phyloP scores from a whole-genome alignment of 2,797 vertebrate genomes.

The Hipposideros larvatus region DNA sequence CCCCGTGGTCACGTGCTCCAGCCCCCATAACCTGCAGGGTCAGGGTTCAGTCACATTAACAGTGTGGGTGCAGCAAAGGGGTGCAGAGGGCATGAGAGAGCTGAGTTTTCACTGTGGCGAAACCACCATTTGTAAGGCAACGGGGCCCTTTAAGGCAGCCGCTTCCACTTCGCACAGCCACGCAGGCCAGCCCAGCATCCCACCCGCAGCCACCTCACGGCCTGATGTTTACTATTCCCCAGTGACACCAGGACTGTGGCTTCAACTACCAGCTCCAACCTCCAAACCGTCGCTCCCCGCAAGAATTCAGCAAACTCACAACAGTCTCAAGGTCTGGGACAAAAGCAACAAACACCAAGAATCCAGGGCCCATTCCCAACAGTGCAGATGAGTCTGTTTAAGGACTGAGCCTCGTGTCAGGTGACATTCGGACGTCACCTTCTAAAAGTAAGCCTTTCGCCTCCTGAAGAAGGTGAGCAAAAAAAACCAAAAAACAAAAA shows the following conservation, averaged over 20 bases:
- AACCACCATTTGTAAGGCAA: background rate
- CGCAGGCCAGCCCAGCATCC: background rate
- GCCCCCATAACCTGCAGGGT: background rate
- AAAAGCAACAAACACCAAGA: background rate
- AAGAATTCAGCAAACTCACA: too few species aligned
- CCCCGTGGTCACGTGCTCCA: background rate
- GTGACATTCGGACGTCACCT: background rate
- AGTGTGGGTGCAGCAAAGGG: background rate
- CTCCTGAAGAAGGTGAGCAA: background rate
- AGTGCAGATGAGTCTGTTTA: background rate
- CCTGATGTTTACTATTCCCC: background rate
- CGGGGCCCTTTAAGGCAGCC: background rate
- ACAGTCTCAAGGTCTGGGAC: background rate
- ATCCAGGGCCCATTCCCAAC: background rate
- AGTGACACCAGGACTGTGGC: background rate
- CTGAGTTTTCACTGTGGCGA: background rate
- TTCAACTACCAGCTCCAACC: background rate
- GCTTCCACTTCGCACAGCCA: background rate
- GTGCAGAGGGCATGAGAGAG: too few species aligned
- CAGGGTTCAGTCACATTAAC: background rate
- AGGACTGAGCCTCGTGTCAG: too few species aligned
- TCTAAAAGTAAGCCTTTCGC: background rate
- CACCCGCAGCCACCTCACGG: fast-evolving
- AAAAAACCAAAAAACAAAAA: background rate
- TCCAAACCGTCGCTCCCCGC: background rate